Evolutionary conservation across 1,140 invertebrate genomes (phyloP).

Genomic region (Anastatus disparis): DNA sequence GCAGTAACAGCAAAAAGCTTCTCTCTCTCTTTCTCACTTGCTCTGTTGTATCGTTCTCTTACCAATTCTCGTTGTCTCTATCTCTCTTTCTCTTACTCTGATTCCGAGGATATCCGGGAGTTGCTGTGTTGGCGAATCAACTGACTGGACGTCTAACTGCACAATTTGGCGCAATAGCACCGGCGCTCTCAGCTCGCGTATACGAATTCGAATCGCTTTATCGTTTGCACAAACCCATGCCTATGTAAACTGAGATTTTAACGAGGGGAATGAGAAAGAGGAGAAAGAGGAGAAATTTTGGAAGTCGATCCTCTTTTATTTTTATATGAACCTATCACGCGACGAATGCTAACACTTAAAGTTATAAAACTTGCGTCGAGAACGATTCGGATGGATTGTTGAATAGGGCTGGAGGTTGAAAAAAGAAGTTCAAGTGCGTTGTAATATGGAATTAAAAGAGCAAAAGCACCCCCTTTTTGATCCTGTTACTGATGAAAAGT

Average conservation of each 20-base stretch:
- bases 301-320: neutral
- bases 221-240: neutral
- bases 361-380: constrained; percentile 1
- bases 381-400: constrained; percentile 17
- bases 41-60: neutral
- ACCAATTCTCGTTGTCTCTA: neutral
- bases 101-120: constrained; percentile 7
- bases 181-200: neutral
- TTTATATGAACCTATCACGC: constrained; percentile 35
- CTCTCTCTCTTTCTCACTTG: constrained; percentile 4
- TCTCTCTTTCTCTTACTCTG: neutral
- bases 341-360: constrained; percentile 21
- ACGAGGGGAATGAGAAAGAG: constrained; percentile 5
- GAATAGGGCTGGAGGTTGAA: no score
- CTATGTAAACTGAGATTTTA: constrained; percentile 38
- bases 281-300: neutral
- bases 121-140: constrained; percentile 33
- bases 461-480: no score
- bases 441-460: constrained; percentile 14
- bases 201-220: constrained; percentile 20
- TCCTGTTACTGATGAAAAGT: no score
- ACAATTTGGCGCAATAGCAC: constrained; percentile 37
- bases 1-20: no score
- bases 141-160: constrained; percentile 27
- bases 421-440: neutral